Base-by-base conservation (phyloP, 2,113 vertebrate genomes). In the Entomyzon cyanotis region DNA sequence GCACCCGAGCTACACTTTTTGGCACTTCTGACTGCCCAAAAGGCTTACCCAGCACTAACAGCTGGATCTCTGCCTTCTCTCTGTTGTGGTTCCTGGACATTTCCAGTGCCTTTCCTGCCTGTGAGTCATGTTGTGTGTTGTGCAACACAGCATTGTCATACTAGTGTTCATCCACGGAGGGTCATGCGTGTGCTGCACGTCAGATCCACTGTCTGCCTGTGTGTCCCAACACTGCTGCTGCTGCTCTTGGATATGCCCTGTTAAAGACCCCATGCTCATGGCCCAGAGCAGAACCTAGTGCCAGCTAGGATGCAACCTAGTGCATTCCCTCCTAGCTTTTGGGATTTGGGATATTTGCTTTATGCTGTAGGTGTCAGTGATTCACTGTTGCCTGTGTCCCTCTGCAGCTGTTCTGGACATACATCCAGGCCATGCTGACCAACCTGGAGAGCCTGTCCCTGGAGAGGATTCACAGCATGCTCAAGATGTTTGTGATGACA, bases 371-470 rank as follows among this genome's bases (percentile, higher is more conserved):
- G 3, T 41, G 33, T 16, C 62, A 7, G 8, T 30, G 74, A 16
- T n/a, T 94, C 28, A 44, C 28, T 52, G 47, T 24, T 35, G 11
- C 33, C 44, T 14, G 18, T 3, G 0, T 74, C 71, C 24, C 59
- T 33, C 59, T 70, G 25, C 97, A 99, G 99, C 96, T 99, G 23
- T 99, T 99, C 97, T 99, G 99, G 99, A 99, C 99, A 0, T 99
- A 99, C 95, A 99, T 99, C 97, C 99, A 99, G 95, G 99, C 99
- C 46, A 99, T 99, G 99, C 98, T 99, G 96, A 99, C 99, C 87
- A 99, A 99, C 98, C 98, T 99, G 84, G 99, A 99, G 98, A 99
- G 98, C 96, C 98, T 99, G 96, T 98, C 99, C 2, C 98, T 99
- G 97, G 99, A 99, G 90, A 98, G 99, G 59, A 99, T 99, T 75